Base-by-base conservation (phyloP, 1,140 invertebrate genomes). In the Trichonephila inaurata region DNA sequence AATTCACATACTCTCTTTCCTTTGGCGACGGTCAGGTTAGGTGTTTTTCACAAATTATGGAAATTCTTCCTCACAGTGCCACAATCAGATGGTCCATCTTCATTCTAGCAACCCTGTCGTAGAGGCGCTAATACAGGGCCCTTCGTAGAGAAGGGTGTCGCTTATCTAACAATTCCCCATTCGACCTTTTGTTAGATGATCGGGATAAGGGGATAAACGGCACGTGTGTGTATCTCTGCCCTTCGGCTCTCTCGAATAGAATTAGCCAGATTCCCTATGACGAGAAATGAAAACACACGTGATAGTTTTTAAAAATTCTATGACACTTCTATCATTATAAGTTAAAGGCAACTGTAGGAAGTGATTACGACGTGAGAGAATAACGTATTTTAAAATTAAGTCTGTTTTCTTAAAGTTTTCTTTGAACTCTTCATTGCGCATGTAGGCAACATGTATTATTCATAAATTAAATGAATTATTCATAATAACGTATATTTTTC, bases 141-240 rank as follows among this genome's bases (percentile, higher is more conserved):
- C 28, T 77, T 19, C 14, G 33, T 19, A 64, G 62, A 64, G 62
- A 18, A 64, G 62, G 62, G 62, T 51, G 21, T 77, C 72, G 72
- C 72, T 77, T 77, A 77, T 77, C 72, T 77, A 28, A 33, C 72
- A 77, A 77, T 77, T 77, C 72, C 69, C 72, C 28, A 33, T 33
- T 77, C 72, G 72, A 77, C 72, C 72, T 77, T 77, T 77, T 77
- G 72, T 77, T 12, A 77, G 72, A 77, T 40, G 72, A 33, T 77
- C 24, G 33, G 28, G 72, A 77, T 77, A 77, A 77, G 72, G 28
- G 24, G 72, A 40, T 77, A 40, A 77, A 18, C 72, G 28, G 72
- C 72, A 77, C 72, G 72, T 77, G 72, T 24, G 28, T 77, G 72
- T 77, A 77, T 77, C 72, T 77, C 12, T 33, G 72, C 24, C 72